These are phyloP conservation scores for Drosophila arawakana DNA, from an alignment of 1,140 invertebrate species.

Conservation along the genomic window DNA sequence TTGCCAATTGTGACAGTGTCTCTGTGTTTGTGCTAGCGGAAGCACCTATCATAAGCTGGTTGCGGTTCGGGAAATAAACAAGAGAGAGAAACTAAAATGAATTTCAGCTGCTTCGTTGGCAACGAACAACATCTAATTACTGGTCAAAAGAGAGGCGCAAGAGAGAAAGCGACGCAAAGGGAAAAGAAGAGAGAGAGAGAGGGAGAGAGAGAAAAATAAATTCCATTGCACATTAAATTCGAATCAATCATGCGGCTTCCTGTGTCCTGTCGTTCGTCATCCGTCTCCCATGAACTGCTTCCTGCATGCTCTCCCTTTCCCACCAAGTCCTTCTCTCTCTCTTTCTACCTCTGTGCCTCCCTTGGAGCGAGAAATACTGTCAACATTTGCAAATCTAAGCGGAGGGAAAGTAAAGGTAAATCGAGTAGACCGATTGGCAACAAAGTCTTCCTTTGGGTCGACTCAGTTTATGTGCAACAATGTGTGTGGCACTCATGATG, in stretches of 20 bases:
- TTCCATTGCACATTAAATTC: constrained; percentile 71
- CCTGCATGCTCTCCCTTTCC: not conserved
- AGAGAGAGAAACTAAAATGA: constrained; percentile 14
- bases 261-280: constrained; percentile 2
- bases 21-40: constrained; percentile 33
- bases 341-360: not conserved
- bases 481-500: constrained; percentile 42
- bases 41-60: constrained; percentile 64
- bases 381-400: constrained; percentile 42
- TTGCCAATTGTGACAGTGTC: constrained; percentile 43
- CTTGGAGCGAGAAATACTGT: constrained; percentile 9
- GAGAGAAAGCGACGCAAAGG: no score
- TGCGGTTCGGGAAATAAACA: constrained; percentile 10
- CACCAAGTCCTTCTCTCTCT: not conserved
- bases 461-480: constrained; percentile 37
- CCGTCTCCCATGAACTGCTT: not conserved
- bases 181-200: no score
- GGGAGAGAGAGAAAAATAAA: constrained; percentile 39
- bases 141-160: not conserved
- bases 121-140: constrained; percentile 70
- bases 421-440: constrained; percentile 30
- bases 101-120: constrained; percentile 60
- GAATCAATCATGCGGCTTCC: constrained; percentile 69
- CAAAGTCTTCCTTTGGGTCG: constrained; percentile 19
- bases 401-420: constrained; percentile 13